These are phyloP conservation scores for Symphodus melops DNA, from an alignment of 2,113 vertebrate genomes.

Conservation along the genomic window DNA sequence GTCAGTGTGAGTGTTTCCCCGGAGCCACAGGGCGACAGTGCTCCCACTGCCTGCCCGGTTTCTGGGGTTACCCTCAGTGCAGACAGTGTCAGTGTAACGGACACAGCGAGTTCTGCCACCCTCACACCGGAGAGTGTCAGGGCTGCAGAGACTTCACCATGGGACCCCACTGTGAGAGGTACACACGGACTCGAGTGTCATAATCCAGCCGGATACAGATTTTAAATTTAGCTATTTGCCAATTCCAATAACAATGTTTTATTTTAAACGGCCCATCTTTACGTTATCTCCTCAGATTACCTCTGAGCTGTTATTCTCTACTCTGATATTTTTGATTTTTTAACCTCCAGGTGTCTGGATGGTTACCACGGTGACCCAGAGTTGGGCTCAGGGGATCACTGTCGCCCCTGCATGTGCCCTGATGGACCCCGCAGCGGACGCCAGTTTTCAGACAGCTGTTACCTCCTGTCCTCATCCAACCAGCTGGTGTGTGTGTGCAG, in stretches of 20 bases:
- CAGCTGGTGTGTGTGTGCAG: conserved; percentile 91
- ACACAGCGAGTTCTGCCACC: conserved; percentile 89
- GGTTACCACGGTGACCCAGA: conserved; percentile 93
- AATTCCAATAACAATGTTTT: too few relatives aligned
- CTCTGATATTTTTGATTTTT: too few relatives aligned
- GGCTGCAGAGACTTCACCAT: conserved; percentile 90
- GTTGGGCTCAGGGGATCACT: conserved; percentile 90
- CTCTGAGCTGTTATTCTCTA: neutral
- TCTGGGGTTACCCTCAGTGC: conserved; percentile 96
- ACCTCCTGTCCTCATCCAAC: conserved; percentile 80
- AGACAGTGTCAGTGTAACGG: conserved; percentile 92
- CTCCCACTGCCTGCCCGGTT: conserved; percentile 88
- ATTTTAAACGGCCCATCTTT: too few relatives aligned
- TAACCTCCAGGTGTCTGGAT: conserved; percentile 84
- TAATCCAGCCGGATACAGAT: too few relatives aligned
- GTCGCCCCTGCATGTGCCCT: conserved; percentile 93
- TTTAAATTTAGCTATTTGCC: too few relatives aligned
- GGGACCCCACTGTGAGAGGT: conserved; percentile 93
- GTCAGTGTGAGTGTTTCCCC: conserved; percentile 90
- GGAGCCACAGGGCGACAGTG: conserved; percentile 90
- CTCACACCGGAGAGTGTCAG: conserved; percentile 89
- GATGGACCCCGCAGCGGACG: conserved; percentile 90
- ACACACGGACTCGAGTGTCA: too few relatives aligned
- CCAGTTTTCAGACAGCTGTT: conserved; percentile 93
- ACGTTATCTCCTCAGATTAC: too few relatives aligned